Conservation (phyloP, 2,113 vertebrate genomes). For the Dendropsophus ebraccatus region DNA sequence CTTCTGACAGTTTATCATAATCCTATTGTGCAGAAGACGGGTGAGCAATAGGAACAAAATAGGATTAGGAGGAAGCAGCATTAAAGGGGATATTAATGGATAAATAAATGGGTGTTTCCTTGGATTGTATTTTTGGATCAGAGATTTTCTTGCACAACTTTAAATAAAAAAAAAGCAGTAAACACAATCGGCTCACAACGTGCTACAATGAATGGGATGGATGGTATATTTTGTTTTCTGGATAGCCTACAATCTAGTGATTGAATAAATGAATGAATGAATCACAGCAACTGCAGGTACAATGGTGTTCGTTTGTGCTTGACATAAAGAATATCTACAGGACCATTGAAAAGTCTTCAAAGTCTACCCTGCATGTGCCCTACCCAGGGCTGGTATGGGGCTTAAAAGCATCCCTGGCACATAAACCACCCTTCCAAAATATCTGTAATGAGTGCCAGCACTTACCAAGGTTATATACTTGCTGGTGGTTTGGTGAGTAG, state of each 20-base stretch:
- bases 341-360: not conserved
- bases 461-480: too few species aligned
- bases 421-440: too few species aligned
- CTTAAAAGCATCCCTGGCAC: too few species aligned
- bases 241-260: not conserved
- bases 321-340: not conserved
- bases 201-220: not conserved
- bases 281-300: not conserved
- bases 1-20: conserved; percentile 64
- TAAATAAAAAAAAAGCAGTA: not conserved
- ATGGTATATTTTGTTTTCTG: not conserved
- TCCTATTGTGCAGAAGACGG: conserved; percentile 25
- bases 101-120: conserved; percentile 51
- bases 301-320: not conserved
- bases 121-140: conserved; percentile 27
- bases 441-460: too few species aligned
- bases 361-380: too few species aligned
- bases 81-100: conserved; percentile 47
- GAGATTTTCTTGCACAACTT: conserved; percentile 28
- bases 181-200: not conserved
- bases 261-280: not conserved
- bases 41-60: conserved; percentile 63
- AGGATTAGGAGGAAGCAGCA: conserved; percentile 51
- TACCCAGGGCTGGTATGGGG: too few species aligned
- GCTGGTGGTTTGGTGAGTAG: too few species aligned